A percentile compares a stretch with the other conserved stretches of the same genome.
phyloP scores from a whole-genome alignment of 2,888 invertebrate genomes.

The Drosophila flavopinicola region DNA sequence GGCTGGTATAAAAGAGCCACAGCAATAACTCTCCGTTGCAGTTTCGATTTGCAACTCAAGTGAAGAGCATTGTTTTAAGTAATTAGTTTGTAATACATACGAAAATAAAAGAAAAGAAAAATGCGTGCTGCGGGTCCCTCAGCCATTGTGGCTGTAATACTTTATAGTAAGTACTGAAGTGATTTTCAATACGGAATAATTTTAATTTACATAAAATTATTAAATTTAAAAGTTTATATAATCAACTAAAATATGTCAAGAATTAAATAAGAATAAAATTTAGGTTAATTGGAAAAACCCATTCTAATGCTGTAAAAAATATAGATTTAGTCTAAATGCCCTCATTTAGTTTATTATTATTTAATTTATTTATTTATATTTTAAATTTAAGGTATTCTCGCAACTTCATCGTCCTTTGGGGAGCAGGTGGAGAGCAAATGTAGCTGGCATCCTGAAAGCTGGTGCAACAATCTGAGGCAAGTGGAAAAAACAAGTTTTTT shows the following conservation, averaged over 20 bases:
- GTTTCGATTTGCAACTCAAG: slow-evolving; percentile 5
- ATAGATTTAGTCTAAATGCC: too few species aligned
- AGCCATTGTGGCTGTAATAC: slow-evolving; percentile 5
- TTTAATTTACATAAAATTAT: too few species aligned
- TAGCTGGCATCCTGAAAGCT: neutral
- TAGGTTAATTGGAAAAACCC: too few species aligned
- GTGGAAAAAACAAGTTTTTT: too few species aligned
- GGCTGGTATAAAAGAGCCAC: slow-evolving; percentile 5
- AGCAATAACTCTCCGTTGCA: neutral
- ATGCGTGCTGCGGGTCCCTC: neutral
- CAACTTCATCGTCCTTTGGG: neutral
- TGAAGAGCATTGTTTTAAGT: neutral
- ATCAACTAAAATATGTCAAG: too few species aligned
- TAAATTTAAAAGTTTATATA: too few species aligned
- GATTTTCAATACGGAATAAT: neutral
- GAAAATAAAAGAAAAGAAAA: neutral
- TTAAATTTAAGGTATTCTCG: neutral
- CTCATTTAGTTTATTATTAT: neutral
- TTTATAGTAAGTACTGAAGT: slow-evolving; percentile 4
- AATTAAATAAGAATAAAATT: too few species aligned
- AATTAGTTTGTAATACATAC: too few species aligned
- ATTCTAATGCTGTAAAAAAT: too few species aligned
- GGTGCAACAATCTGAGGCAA: slow-evolving; percentile 20
- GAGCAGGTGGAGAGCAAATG: neutral
- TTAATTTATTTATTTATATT: neutral